Evolutionary conservation across 2,113 vertebrate genomes (phyloP).

Genomic region (Syngnathus typhle): DNA sequence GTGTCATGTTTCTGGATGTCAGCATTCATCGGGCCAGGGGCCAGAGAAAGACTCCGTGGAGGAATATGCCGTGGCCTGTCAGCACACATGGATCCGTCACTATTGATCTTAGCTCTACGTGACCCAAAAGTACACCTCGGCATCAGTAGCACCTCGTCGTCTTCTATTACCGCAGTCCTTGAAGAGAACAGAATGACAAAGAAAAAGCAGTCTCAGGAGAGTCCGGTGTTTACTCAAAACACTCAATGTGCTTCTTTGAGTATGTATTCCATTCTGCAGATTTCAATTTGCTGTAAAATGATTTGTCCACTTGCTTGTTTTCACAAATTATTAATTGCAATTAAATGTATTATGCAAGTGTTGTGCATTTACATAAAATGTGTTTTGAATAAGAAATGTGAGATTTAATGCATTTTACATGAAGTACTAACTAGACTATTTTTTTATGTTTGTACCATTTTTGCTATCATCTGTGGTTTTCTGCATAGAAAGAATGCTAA

Average conservation of each 20-base stretch:
- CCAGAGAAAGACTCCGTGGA: slow-evolving; percentile 49
- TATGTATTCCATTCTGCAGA: background rate
- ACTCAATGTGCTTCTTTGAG: background rate
- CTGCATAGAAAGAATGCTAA: background rate
- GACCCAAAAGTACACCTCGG: slow-evolving; percentile 29
- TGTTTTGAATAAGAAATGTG: background rate
- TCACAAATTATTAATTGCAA: background rate
- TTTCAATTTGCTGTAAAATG: background rate
- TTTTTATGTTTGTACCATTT: background rate
- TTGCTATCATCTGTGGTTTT: no score
- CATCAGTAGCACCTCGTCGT: background rate
- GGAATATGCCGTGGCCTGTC: slow-evolving; percentile 53
- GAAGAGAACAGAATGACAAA: slow-evolving; percentile 7
- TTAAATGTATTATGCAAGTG: background rate
- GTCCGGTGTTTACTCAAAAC: background rate
- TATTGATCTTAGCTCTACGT: slow-evolving; percentile 52
- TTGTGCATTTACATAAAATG: background rate
- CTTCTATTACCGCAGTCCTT: slow-evolving; percentile 21
- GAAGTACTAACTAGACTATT: background rate
- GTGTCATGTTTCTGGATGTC: slow-evolving; percentile 60
- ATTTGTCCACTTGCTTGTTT: background rate
- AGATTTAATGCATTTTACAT: background rate
- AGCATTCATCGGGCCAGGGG: slow-evolving; percentile 62
- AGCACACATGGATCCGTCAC: slow-evolving; percentile 51
- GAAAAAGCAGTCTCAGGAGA: background rate